Evolutionary conservation across 2,888 invertebrate species (phyloP).

Genomic region (Nebria brevicollis): DNA sequence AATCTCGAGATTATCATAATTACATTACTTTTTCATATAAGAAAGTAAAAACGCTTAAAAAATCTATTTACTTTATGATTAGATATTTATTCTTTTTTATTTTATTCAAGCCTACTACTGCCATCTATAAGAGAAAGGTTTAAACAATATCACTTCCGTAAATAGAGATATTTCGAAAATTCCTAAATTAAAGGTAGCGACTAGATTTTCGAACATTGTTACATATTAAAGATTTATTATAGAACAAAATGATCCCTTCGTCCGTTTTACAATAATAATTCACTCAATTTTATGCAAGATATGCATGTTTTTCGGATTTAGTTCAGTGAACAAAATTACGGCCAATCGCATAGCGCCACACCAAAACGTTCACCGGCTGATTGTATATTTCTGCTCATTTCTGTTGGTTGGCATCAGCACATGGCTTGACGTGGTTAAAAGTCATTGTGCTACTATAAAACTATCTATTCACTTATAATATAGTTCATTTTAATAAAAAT

Average conservation of each 20-base stretch:
- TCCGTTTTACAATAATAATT: background rate
- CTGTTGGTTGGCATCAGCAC: constrained; percentile 48
- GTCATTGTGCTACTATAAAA: constrained; percentile 13
- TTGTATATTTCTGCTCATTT: constrained; percentile 46
- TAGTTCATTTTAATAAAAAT: constrained; percentile 21
- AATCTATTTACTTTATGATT: too few species aligned
- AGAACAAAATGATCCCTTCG: background rate
- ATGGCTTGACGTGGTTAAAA: constrained; percentile 54
- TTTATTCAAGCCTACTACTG: background rate
- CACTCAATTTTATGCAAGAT: background rate
- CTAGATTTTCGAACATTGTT: background rate
- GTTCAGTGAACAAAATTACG: background rate
- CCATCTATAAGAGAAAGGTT: background rate
- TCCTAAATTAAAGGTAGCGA: background rate
- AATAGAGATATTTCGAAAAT: background rate
- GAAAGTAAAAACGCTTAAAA: too few species aligned
- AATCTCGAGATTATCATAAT: too few species aligned
- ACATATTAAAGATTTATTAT: background rate
- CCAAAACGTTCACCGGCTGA: constrained; percentile 49
- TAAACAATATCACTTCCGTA: background rate
- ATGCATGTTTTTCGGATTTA: background rate
- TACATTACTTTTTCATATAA: too few species aligned
- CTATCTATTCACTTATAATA: constrained; percentile 15
- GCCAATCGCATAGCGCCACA: constrained; percentile 52
- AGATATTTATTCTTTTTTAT: constrained; percentile 48